Evolutionary conservation across 2,888 invertebrate genomes (phyloP).

Genomic region (Patella caerulea): DNA sequence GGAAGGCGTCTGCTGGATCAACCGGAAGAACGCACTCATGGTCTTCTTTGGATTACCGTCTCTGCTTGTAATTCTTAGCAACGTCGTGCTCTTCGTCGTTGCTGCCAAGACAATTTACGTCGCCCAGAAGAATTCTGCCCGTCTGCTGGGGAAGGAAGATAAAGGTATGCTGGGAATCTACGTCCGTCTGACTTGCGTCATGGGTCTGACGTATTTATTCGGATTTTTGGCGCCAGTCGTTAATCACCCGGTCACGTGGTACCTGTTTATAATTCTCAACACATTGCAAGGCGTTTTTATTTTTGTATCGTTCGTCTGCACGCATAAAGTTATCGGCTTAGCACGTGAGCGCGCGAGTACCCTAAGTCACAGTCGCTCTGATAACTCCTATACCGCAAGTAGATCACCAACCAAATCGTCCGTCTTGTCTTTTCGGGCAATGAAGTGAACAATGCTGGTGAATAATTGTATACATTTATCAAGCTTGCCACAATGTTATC

Average conservation of each 20-base stretch:
- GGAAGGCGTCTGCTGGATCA: slow-evolving; percentile 74
- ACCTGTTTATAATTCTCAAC: slow-evolving; percentile 73
- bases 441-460: background rate
- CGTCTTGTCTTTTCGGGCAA: slow-evolving; percentile 9
- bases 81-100: slow-evolving; percentile 74
- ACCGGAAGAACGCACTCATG: slow-evolving; percentile 74
- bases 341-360: slow-evolving; percentile 33
- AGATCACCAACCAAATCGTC: slow-evolving; percentile 12
- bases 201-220: slow-evolving; percentile 73
- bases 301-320: slow-evolving; percentile 61
- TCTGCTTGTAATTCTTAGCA: slow-evolving; percentile 72
- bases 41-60: slow-evolving; percentile 76
- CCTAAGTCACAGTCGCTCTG: slow-evolving; percentile 15
- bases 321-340: slow-evolving; percentile 50
- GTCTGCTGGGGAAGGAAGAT: slow-evolving; percentile 25
- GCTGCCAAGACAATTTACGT: slow-evolving; percentile 75
- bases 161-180: slow-evolving; percentile 46
- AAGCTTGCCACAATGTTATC: too few species aligned
- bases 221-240: slow-evolving; percentile 71
- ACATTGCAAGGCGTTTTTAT: slow-evolving; percentile 77
- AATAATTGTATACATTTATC: too few species aligned
- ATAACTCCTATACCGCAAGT: slow-evolving; percentile 7
- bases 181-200: slow-evolving; percentile 68
- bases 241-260: slow-evolving; percentile 68
- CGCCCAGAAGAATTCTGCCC: slow-evolving; percentile 24